Percentiles rank a stretch among this genome's conserved stretches.
Evolutionary conservation across 2,888 invertebrate species (phyloP).

Genomic region (Pheosia gnoma): DNA sequence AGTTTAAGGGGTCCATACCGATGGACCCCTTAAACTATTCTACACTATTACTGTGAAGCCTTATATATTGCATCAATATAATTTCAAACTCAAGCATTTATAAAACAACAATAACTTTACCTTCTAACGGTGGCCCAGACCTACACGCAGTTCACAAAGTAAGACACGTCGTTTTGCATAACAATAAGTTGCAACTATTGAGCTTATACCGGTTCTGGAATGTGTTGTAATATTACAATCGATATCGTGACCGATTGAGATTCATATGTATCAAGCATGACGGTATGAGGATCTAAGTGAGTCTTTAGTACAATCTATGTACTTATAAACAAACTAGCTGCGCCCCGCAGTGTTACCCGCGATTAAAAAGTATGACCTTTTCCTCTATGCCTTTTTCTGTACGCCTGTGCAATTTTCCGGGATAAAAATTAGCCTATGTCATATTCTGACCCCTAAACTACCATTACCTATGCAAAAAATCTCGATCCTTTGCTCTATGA

Average conservation of each 20-base stretch:
- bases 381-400: no score
- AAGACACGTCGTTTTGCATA: constrained; percentile 22
- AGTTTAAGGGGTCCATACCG: no score
- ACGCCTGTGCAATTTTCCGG: no score
- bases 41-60: no score
- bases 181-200: constrained; percentile 25
- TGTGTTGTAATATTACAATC: constrained; percentile 39
- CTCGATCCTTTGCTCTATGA: no score
- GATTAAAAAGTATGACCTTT: no score
- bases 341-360: no score
- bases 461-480: no score
- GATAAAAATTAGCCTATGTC: no score
- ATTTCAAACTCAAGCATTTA: neutral
- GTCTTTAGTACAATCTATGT: neutral
- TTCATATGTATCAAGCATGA: constrained; percentile 17
- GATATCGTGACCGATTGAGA: constrained; percentile 35
- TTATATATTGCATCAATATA: neutral
- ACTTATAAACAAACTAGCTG: no score
- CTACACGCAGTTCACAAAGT: constrained; percentile 17
- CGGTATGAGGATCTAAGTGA: neutral
- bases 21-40: no score
- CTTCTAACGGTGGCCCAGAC: constrained; percentile 21
- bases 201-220: constrained; percentile 23
- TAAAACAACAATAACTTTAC: neutral
- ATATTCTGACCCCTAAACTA: no score